These are phyloP conservation scores for Microtus pennsylvanicus DNA, from an alignment of 2,113 vertebrate genomes.

Conservation along the genomic window DNA sequence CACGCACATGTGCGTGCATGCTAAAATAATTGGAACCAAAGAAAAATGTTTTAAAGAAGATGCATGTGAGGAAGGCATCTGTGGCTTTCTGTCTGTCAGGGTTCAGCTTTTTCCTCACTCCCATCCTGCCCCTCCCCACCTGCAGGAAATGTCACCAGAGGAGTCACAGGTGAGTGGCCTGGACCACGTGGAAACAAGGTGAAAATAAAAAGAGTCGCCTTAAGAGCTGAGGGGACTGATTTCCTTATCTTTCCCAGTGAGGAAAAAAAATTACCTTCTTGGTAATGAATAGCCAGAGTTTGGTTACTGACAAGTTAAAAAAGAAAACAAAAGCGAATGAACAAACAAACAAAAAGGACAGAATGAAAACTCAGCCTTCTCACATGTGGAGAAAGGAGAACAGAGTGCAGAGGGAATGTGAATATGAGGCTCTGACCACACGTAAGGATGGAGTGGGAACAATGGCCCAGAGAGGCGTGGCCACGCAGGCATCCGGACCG, in stretches of 20 bases:
- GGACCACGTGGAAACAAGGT: fast-evolving
- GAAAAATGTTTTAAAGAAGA: not conserved
- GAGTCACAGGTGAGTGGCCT: not conserved
- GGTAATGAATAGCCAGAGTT: not conserved
- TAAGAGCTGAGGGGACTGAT: fast-evolving
- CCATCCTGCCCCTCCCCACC: not conserved
- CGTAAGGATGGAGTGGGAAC: fast-evolving
- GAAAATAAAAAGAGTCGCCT: not conserved
- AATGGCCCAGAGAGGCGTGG: fast-evolving
- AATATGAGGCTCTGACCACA: not conserved
- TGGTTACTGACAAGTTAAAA: not conserved
- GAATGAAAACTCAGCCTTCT: not conserved
- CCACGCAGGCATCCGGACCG: not conserved
- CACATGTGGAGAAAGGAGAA: not conserved
- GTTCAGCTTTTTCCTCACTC: not conserved
- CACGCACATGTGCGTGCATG: too few species aligned
- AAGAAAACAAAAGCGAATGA: not conserved
- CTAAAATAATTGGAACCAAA: not conserved
- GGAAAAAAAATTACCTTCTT: not conserved
- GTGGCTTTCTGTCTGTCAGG: not conserved
- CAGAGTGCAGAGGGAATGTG: not conserved
- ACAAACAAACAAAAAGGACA: not conserved
- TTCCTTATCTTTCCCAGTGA: not conserved
- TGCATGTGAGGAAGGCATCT: fast-evolving
- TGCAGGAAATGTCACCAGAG: not conserved